Base-by-base conservation (phyloP, 2,888 invertebrate species). In the Sisyra nigra region DNA sequence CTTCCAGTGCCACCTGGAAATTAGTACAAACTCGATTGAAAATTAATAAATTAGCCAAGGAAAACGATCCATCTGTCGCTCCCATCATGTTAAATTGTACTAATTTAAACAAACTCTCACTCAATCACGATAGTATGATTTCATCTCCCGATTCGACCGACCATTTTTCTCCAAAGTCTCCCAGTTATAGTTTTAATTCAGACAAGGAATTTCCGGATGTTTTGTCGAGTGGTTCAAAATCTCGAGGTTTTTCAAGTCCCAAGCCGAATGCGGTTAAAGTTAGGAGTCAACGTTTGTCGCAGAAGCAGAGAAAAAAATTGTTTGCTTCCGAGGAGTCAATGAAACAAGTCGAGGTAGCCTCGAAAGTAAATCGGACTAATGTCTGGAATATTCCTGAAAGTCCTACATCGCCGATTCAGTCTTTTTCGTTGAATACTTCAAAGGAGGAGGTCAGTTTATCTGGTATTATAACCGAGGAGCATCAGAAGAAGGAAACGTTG, bases 381-480 rank as follows among this genome's bases (percentile, higher is more conserved):
- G 58, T 70, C 55, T 46, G 72, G 66, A 59, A 73, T 65, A 1
- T 61, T 60, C 2, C 29, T 29, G 45, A 38, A 46, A 48, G 37
- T 29, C 49, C 59, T 60, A 6, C 60, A 55, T 49, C 67, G 40
- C 52, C 56, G 57, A 24, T 24, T 7, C 3, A 24, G 3, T 7
- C 24, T 7, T 5, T 24, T 7, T 24, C 24, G 24, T 7, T 7
- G 24, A 24, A 24, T 24, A 24, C 3, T 24, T 24, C 24, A 3
- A 3, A 24, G 7, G 24, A 24, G 7, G 55, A 65, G 57, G 53
- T 56, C 17, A 60, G 56, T 40, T 63, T 67, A 48, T 51, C 71
- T 47, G 60, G 75, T 48, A 86, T 87, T 48, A 65, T 86, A 41
- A 74, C 74, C 10, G 80, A 80, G 51, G 85, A 87, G 59, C 72